phyloP scores from a whole-genome alignment of 2,797 vertebrate species.

The Sphenodon punctatus region DNA sequence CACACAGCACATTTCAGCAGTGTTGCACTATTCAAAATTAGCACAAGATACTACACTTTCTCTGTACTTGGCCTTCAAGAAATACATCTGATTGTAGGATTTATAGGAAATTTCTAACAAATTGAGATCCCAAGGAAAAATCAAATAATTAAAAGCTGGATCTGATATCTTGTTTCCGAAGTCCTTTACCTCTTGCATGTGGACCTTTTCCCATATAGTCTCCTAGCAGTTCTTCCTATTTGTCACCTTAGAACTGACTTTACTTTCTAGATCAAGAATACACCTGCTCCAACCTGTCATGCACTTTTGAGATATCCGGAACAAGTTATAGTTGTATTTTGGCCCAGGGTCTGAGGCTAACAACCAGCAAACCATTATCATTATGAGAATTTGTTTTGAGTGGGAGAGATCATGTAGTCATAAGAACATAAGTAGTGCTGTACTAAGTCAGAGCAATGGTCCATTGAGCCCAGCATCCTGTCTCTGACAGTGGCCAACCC shows the following conservation, averaged over 20 bases:
- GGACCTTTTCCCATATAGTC: background rate
- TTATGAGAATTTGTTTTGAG: background rate
- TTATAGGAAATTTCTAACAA: no score
- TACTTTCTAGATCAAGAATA: background rate
- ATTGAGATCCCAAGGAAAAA: no score
- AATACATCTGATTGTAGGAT: background rate
- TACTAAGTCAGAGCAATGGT: no score
- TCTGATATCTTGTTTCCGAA: no score
- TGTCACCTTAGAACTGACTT: background rate
- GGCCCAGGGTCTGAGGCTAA: background rate
- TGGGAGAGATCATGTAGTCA: background rate
- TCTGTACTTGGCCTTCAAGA: background rate
- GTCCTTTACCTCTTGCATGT: background rate
- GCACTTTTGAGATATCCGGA: background rate
- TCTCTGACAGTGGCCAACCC: no score
- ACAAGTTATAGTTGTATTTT: background rate
- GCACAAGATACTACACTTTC: background rate
- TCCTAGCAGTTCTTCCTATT: background rate
- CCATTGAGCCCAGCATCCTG: no score
- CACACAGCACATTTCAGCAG: background rate
- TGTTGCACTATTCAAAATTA: background rate
- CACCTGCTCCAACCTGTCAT: background rate
- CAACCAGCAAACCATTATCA: background rate
- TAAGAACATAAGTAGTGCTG: no score
- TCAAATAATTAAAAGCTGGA: no score